Conservation (phyloP, 2,113 vertebrate genomes). For the Rhinichthys klamathensis region DNA sequence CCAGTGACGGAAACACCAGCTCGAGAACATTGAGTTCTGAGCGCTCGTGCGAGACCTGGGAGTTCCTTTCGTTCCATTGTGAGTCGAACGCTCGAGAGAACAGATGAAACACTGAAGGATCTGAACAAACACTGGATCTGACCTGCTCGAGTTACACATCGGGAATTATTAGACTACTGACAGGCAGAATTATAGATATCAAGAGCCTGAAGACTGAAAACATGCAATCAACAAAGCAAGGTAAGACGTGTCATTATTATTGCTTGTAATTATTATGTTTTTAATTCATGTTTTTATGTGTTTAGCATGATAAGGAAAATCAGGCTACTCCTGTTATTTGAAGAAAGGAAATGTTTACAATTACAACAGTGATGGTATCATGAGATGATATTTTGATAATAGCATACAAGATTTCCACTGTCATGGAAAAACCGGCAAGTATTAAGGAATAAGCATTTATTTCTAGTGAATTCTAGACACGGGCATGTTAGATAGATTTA, state of each 20-base stretch:
- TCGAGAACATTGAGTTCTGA: constrained; percentile 73
- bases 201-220: constrained; percentile 65
- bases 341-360: background rate
- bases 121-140: background rate
- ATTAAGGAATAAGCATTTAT: background rate
- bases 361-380: background rate
- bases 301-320: background rate
- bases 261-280: background rate
- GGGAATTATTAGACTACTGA: background rate
- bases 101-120: constrained; percentile 35
- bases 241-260: constrained; percentile 59
- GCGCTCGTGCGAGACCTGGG: constrained; percentile 45
- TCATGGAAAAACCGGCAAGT: background rate
- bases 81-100: background rate
- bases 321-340: background rate
- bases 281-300: background rate
- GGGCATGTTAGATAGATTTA: background rate
- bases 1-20: constrained; percentile 69
- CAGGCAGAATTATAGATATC: background rate
- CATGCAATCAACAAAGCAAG: constrained; percentile 72
- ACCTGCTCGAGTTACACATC: background rate
- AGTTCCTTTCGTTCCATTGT: constrained; percentile 41
- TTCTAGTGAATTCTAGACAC: background rate
- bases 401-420: background rate
- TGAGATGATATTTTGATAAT: background rate